A percentile compares a stretch with the other conserved stretches of the same genome.
These are phyloP conservation scores for Sterrhoptilus dennistouni DNA, from an alignment of 2,113 vertebrate genomes.

Conservation along the genomic window DNA sequence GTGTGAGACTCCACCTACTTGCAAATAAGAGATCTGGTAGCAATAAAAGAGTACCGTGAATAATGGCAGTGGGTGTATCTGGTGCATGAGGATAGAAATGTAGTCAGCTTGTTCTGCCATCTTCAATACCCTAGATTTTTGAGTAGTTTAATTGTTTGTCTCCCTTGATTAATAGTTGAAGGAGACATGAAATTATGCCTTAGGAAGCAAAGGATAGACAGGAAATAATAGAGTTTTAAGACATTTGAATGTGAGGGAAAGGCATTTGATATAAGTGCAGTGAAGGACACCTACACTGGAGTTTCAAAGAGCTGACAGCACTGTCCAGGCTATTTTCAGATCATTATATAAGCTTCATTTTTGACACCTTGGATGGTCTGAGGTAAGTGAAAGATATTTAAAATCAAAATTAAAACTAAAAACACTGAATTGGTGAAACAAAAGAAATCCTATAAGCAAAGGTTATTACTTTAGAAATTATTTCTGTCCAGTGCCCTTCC, in stretches of 20 bases:
- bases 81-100: background rate
- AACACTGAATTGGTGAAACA: background rate
- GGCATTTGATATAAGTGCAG: background rate
- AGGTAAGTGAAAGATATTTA: background rate
- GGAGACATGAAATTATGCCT: background rate
- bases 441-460: slow-evolving; percentile 5
- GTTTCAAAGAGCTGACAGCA: background rate
- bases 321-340: background rate
- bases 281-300: background rate
- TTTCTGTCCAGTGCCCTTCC: background rate
- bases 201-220: background rate
- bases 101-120: background rate
- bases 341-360: background rate
- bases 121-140: background rate
- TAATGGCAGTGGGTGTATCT: background rate
- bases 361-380: background rate
- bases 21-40: background rate
- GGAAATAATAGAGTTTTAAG: background rate
- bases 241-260: background rate
- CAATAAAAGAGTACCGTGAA: background rate
- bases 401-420: slow-evolving; percentile 19
- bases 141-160: background rate
- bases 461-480: slow-evolving; percentile 14
- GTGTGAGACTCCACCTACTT: background rate
- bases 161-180: background rate